Base-by-base conservation (phyloP, 1,140 invertebrate species). In the Pygmarrhopalites habei region DNA sequence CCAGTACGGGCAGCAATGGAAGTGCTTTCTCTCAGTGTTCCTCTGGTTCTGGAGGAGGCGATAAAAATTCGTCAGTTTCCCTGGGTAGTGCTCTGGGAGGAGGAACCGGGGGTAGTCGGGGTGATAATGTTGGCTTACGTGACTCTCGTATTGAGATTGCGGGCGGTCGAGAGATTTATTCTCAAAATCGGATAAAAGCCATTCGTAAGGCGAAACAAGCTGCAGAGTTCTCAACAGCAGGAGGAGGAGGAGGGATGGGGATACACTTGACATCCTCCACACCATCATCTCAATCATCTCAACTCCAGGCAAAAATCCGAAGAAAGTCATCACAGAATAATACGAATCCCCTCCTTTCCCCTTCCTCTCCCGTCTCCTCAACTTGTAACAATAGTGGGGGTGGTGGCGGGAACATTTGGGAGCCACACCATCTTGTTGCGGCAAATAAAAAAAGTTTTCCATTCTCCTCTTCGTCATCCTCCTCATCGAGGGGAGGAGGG, bases 141-240 rank as follows among this genome's bases (percentile, higher is more conserved):
- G 76, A 78, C 61, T 82, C 74, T 76, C 88, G 88, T 76, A 76
- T 77, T 56, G 88, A 91, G 81, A 90, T 90, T 75, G 89, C 88
- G 44, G 89, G 89, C 68, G 89, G 89, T 58, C 80, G 88, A 58
- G 88, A 92, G 77, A 81, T 92, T 49, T 90, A 87, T 75, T 90
- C 88, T 35, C 87, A 89, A 73, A 90, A 86, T 74, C 77, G 88
- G 71, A 87, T 84, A 72, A 87, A 89, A 79, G 85, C 86, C 51
- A 81, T 63, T 14, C 60, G 69, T 14, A n/a, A n/a, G n/a, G n/a
- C n/a, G n/a, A n/a, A n/a, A n/a, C n/a, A n/a, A n/a, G n/a, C n/a
- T n/a, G n/a, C n/a, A n/a, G n/a, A n/a, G n/a, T n/a, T n/a, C n/a
- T n/a, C n/a, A n/a, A n/a, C n/a, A n/a, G n/a, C n/a, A n/a, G n/a